Evolutionary conservation across 2,797 vertebrate genomes (phyloP).

Genomic region (Malurus splendens): DNA sequence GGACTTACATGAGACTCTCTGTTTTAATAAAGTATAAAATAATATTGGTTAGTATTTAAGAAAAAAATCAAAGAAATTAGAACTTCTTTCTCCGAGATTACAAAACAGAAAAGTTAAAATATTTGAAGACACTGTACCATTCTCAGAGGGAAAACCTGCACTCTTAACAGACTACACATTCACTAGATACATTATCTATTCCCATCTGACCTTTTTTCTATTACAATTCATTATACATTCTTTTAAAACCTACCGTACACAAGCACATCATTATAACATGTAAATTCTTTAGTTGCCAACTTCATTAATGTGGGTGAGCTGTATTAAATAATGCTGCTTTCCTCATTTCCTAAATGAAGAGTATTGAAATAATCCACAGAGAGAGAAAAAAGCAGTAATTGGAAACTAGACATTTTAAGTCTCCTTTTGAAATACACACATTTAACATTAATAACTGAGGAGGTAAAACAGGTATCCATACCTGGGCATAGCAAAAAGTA

Average conservation of each 20-base stretch:
- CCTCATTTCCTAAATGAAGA: constrained; percentile 1
- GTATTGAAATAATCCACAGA: constrained; percentile 7
- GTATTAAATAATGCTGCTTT: constrained; percentile 10
- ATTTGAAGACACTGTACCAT: background rate
- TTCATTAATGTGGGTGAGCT: constrained; percentile 3
- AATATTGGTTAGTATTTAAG: background rate
- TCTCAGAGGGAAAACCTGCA: background rate
- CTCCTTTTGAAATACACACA: background rate
- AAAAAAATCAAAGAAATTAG: background rate
- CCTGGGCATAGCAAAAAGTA: background rate
- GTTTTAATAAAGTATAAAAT: background rate
- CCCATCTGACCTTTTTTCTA: background rate
- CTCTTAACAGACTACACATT: background rate
- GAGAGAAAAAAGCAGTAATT: background rate
- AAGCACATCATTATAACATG: constrained; percentile 38
- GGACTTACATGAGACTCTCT: background rate
- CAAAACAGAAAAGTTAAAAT: background rate
- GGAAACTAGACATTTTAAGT: background rate
- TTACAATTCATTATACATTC: constrained; percentile 5
- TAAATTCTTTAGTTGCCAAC: constrained; percentile 26
- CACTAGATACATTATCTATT: background rate
- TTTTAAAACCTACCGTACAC: constrained; percentile 27
- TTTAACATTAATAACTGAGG: background rate
- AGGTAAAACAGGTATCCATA: background rate
- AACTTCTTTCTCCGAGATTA: background rate